A percentile compares a stretch with the other conserved stretches of the same genome.
Evolutionary conservation across 2,113 vertebrate species (phyloP).

Genomic region (Echinops telfairi): DNA sequence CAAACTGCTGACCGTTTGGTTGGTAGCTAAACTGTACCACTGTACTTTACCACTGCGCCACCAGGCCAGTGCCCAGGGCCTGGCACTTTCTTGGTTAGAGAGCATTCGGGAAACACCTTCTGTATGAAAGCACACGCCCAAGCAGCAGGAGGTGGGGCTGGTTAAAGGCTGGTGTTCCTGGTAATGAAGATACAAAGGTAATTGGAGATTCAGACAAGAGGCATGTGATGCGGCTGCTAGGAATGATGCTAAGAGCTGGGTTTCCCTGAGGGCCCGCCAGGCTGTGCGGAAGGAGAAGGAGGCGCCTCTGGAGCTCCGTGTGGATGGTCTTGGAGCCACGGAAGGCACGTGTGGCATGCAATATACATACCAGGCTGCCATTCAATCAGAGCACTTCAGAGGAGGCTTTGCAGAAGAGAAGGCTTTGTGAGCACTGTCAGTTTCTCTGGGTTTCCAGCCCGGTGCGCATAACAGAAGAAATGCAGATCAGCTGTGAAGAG

Average conservation of each 20-base stretch:
- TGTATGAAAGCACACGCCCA: neutral
- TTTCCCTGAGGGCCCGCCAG: slow-evolving; percentile 28
- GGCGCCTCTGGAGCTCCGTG: slow-evolving; percentile 26
- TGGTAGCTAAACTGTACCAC: no score
- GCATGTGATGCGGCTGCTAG: fast-evolving
- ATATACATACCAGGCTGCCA: neutral
- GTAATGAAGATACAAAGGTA: neutral
- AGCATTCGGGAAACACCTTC: neutral
- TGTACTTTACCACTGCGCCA: neutral
- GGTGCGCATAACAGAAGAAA: neutral
- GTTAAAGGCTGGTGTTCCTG: neutral
- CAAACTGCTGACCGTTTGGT: neutral
- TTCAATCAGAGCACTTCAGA: slow-evolving; percentile 44
- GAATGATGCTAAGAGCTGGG: neutral
- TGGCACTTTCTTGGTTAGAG: neutral
- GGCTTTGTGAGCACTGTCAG: neutral
- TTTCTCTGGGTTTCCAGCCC: slow-evolving; percentile 29
- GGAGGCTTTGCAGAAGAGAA: slow-evolving; percentile 8
- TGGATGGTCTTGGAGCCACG: neutral
- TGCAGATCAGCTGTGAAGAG: slow-evolving; percentile 11
- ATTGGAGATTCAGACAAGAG: neutral
- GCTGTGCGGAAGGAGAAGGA: slow-evolving; percentile 42
- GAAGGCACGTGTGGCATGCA: neutral
- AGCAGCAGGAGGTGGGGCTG: neutral
- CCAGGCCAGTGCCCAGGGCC: neutral